Conservation (phyloP, 2,113 vertebrate genomes). For the Odontesthes bonariensis region DNA sequence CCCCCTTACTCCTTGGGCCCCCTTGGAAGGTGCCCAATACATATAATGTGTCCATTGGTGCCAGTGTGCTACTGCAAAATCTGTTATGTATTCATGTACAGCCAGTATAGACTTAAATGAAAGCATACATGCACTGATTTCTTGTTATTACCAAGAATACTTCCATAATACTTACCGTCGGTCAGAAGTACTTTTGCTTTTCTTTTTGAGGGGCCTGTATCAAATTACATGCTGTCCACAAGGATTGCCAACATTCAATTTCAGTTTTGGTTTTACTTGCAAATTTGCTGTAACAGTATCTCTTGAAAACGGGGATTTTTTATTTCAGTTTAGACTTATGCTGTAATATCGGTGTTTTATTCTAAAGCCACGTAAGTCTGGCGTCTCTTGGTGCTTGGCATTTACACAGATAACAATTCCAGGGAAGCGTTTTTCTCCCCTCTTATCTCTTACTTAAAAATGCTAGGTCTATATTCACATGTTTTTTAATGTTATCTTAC, state of each 20-base stretch:
- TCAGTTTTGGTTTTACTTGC: constrained; percentile 13
- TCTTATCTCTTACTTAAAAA: neutral
- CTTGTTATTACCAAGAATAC: neutral
- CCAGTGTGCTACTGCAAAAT: no score
- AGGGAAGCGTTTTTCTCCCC: neutral
- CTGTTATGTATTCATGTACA: no score
- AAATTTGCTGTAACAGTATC: no score
- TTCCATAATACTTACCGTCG: no score
- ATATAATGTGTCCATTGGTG: no score
- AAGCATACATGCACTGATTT: no score
- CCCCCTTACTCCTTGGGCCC: no score
- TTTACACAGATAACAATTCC: neutral
- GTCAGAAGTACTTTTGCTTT: constrained; percentile 12
- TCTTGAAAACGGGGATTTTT: neutral
- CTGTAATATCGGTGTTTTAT: neutral
- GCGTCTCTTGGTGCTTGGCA: no score
- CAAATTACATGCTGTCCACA: neutral
- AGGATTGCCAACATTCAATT: neutral
- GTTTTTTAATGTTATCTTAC: neutral
- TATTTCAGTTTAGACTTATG: neutral
- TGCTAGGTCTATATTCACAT: neutral
- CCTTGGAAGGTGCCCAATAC: no score
- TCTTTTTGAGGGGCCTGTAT: constrained; percentile 5
- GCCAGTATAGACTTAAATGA: no score
- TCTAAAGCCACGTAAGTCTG: neutral